Base-by-base conservation (phyloP, 2,888 invertebrate species). In the Phyto melanocephala region DNA sequence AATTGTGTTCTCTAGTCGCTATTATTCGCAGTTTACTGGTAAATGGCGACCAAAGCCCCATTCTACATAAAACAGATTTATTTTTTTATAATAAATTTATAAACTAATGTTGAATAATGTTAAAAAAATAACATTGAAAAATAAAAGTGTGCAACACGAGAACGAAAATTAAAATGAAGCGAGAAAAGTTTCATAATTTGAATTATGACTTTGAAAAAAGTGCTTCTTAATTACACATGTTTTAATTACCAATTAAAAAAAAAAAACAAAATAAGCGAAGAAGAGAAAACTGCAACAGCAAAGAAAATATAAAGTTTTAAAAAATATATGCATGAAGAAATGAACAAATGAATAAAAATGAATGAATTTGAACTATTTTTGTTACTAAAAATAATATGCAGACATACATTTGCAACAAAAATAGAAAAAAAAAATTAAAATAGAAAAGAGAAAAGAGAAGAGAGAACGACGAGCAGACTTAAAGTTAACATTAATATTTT, bases 211-310 rank as follows among this genome's bases (percentile, higher is more conserved):
- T 58, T 60, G 28, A 20, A 74, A 74, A 60, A 40, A 60, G 15
- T 60, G 75, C 71, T 60, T 80, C 79, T 82, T 80, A 82, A 82
- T 79, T 82, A 80, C 82, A 82, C 82, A 80, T 82, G 80, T 80
- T 82, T 80, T 82, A 82, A 82, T 82, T 76, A 82, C 79, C 60
- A 80, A 80, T 82, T 82, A 47, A 65, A 76, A 20, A 45, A 17
- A 22, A 7, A 28, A 67, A 15, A 50, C 4, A 50, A 17, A 47
- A 24, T 28, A 28, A 28, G 6, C 6, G 28, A 28, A 28, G 6
- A 28, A 28, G 3, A 28, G 3, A 28, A 6, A 28, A 28, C 3
- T 17, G 22, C 47, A 33, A 2, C 13, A 42, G 50, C 0, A 60
- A 42, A 50, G 37, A 2, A 37, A 70, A 72, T 56, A 58, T 7